Evolutionary conservation across 2,797 vertebrate genomes (phyloP), one percentile per base, ranked within the genome.

Genomic region (Lithobates sylvaticus): DNA sequence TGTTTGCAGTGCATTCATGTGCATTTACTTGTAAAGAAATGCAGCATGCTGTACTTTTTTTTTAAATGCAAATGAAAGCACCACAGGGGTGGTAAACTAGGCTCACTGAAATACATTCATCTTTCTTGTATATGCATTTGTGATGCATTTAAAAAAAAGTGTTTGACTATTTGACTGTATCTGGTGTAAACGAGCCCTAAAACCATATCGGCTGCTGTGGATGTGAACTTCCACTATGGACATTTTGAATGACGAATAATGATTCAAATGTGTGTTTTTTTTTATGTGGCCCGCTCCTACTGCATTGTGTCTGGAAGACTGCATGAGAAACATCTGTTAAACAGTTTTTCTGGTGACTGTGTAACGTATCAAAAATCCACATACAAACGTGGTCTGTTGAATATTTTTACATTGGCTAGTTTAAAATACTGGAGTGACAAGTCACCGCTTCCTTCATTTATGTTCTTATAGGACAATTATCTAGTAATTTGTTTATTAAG

Each of bases 401-500:
- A 61, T 61, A 23, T 61, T 61, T 61, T 61, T 23, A 61, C 54
- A 23, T 61, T 61, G 54, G 54, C 54, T 61, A 61, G 54, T 61
- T 61, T 61, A 61, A 61, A 61, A n/a, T 61, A 61, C 5, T 61
- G 10, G 54, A 61, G 54, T 61, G 21, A 61, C 50, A 16, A 50
- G 50, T 68, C 27, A 68, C 27, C 15, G 12, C 54, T 61, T 23
- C 54, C 54, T 61, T 61, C 54, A 23, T 61, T 61, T n/a, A 61
- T 61, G 54, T 21, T 61, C 36, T 39, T 71, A 13, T 16, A 9
- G 61, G 39, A 23, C 10, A 34, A 29, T 7, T 34, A 50, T 21
- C 27, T 71, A 71, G 27, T 81, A 23, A 71, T 71, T 71, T 81
- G n/a, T 64, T 44, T 39, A 36, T 29, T 61, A 61, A 23, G 54